These are phyloP conservation scores for Tetramorium alpestre DNA, from an alignment of 1,140 invertebrate genomes.

Conservation along the genomic window DNA sequence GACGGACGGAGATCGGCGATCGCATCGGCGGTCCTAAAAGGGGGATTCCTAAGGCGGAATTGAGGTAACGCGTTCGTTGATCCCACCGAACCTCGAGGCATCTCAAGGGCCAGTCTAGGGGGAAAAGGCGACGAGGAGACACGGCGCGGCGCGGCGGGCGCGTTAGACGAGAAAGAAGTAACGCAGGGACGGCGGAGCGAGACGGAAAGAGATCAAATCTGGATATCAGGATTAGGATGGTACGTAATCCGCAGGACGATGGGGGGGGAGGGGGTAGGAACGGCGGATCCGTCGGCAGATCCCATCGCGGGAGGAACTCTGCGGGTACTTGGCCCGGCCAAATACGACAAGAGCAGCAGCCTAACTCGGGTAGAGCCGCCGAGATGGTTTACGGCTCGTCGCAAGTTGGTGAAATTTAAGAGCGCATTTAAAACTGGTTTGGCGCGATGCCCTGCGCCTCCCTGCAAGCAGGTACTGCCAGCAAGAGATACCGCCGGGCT, in stretches of 20 bases:
- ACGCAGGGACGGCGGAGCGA: not conserved
- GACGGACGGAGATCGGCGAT: not conserved
- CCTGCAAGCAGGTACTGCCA: slow-evolving; percentile 78
- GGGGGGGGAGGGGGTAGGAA: slow-evolving; percentile 65
- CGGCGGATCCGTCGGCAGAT: slow-evolving; percentile 76
- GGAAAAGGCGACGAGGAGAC: not conserved
- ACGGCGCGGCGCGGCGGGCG: not conserved
- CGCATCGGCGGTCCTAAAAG: not conserved
- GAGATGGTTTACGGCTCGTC: slow-evolving; percentile 85
- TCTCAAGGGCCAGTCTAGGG: not conserved
- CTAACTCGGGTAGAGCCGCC: slow-evolving; percentile 81
- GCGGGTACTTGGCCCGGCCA: slow-evolving; percentile 78
- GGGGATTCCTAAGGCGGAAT: slow-evolving; percentile 17
- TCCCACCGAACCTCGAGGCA: not conserved
- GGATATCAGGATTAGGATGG: slow-evolving; percentile 74
- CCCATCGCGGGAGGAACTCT: slow-evolving; percentile 78
- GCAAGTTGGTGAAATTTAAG: slow-evolving; percentile 85
- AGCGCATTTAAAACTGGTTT: slow-evolving; percentile 86
- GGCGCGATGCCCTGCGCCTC: slow-evolving; percentile 84
- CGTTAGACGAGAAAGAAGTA: slow-evolving; percentile 10
- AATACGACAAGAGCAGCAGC: slow-evolving; percentile 81
- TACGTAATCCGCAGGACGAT: slow-evolving; percentile 77
- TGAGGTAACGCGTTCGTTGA: slow-evolving; percentile 27
- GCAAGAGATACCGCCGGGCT: slow-evolving; percentile 82
- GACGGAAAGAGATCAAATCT: slow-evolving; percentile 73